Percentiles rank a stretch among this genome's conserved stretches.
Evolutionary conservation across 2,113 vertebrate genomes (phyloP).

Genomic region (Phocoena phocoena): DNA sequence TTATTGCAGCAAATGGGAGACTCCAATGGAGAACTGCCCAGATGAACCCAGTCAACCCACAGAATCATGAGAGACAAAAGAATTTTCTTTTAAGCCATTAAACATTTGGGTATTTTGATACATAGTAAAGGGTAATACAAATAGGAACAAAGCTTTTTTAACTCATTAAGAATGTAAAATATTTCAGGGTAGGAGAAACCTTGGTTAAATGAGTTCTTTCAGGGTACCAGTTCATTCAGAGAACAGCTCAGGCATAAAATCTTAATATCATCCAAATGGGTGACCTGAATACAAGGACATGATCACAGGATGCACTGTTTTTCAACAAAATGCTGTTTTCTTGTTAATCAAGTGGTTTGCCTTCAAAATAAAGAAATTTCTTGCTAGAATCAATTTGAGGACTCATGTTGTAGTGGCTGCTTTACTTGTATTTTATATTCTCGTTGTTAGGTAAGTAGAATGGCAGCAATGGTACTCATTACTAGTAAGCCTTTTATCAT

Average conservation of each 20-base stretch:
- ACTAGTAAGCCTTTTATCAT: not conserved
- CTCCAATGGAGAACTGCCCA: not conserved
- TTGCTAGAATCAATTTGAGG: not conserved
- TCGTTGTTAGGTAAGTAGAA: not conserved
- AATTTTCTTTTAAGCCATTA: not conserved
- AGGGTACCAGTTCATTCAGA: not conserved
- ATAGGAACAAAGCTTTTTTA: not conserved
- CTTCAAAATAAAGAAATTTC: not conserved
- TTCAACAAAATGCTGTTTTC: conserved; percentile 18
- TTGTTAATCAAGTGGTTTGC: conserved; percentile 24
- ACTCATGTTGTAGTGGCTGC: not conserved
- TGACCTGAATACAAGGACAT: conserved; percentile 10
- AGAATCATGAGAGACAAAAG: not conserved
- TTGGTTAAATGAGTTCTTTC: conserved; percentile 31
- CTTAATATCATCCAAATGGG: conserved; percentile 15
- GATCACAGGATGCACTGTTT: not conserved
- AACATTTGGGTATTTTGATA: not conserved
- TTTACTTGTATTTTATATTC: conserved; percentile 36
- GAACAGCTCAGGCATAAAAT: conserved; percentile 13
- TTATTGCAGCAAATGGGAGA: not conserved
- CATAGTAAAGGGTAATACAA: not conserved
- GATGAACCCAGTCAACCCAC: not conserved
- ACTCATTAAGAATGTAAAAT: conserved; percentile 49
- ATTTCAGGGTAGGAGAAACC: not conserved
- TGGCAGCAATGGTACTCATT: not conserved